Evolutionary conservation across 2,113 vertebrate genomes (phyloP), one percentile per base, ranked within the genome.

Genomic region (Xiphophorus hellerii): DNA sequence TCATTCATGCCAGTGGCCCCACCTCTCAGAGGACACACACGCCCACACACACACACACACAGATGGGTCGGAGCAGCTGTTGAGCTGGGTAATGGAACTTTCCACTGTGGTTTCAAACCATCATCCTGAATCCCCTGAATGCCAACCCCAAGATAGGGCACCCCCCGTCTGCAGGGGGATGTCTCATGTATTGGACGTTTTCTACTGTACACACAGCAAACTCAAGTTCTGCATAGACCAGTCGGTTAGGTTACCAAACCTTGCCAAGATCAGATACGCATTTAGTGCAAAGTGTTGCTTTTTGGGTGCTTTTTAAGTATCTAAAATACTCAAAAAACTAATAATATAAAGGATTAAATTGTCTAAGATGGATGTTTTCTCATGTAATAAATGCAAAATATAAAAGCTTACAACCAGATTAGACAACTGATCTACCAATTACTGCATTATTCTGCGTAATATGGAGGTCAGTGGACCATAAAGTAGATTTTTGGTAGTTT

Each of bases 21-120:
- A 64, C 70, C 83, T 74, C 78, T 61, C 35, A 1, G 30, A 64
- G 71, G 10, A 66, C 71, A 69, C 29, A 66, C 70, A 61, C 60
- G 69, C 71, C 17, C 71, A 70, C 30, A 74, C 66, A 33, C 64
- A 80, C 84, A 78, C 77, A 63, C 68, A 69, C 29, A 22, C 31
- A 33, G 51, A 76, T 48, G 84, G 69, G 73, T 68, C 48, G 80
- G 35, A 82, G 79, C 93, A 92, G 90, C 91, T 94, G 91, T 80
- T 78, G 54, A 28, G 68, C 33, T 29, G 14, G 54, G 78, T 78
- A 51, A 74, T 73, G 84, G 90, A 92, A 94, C 92, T 89, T 90
- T 84, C 87, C 25, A 39, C 88, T 92, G 89, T 31, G 73, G 85
- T 92, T 92, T 88, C 89, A 89, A 71, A 66, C 61, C 81, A 83